phyloP scores from a whole-genome alignment of 1,140 invertebrate species.

The Brachionus calyciflorus region DNA sequence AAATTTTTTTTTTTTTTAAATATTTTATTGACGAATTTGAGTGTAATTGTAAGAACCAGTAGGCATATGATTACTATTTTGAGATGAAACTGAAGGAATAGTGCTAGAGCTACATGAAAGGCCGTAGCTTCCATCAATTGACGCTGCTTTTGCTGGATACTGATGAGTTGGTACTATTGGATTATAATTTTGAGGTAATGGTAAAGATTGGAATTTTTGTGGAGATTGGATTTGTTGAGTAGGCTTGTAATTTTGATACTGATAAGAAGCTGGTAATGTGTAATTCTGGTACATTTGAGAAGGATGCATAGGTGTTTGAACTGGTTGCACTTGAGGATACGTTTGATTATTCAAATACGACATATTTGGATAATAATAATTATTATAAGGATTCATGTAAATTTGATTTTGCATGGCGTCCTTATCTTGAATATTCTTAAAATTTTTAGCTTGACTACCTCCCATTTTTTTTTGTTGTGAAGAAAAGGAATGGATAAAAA shows the following conservation, averaged over 20 bases:
- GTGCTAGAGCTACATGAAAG: conserved; percentile 26
- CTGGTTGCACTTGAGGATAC: background rate
- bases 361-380: conserved; percentile 30
- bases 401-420: background rate
- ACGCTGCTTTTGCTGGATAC: background rate
- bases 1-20: background rate
- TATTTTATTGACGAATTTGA: conserved; percentile 2
- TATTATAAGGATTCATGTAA: conserved; percentile 10
- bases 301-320: background rate
- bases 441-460: background rate
- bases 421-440: background rate
- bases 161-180: background rate
- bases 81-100: conserved; percentile 29
- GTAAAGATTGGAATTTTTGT: background rate
- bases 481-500: no score
- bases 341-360: background rate
- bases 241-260: conserved; percentile 10
- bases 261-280: background rate
- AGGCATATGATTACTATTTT: conserved; percentile 2
- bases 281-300: conserved; percentile 5
- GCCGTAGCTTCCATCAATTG: conserved; percentile 1
- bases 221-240: background rate
- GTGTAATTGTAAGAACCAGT: background rate
- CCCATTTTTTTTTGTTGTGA: background rate
- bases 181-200: background rate